Conservation (phyloP, 2,113 vertebrate genomes). For the Proteles cristata region DNA sequence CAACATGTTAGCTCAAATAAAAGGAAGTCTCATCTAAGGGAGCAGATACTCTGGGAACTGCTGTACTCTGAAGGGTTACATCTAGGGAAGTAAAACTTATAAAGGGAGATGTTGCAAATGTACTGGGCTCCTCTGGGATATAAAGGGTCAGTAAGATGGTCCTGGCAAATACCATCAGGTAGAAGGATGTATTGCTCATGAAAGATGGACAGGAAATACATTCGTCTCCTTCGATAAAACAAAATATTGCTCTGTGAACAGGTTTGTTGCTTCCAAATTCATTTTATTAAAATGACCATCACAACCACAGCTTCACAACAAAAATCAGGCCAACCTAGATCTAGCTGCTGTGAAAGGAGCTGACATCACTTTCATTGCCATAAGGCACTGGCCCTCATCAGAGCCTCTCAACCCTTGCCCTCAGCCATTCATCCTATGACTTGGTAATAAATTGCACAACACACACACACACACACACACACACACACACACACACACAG, state of each 20-base stretch:
- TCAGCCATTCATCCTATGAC: not conserved
- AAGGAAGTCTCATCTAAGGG: not conserved
- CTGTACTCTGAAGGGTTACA: not conserved
- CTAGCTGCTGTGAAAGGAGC: not conserved
- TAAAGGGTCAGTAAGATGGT: not conserved
- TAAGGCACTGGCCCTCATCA: too few species aligned
- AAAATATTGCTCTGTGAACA: not conserved
- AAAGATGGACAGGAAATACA: not conserved
- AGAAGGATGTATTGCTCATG: not conserved
- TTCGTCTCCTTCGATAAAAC: not conserved
- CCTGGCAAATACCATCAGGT: not conserved
- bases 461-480: not conserved
- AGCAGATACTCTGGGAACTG: not conserved
- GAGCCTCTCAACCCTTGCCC: not conserved
- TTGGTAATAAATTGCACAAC: conserved; percentile 51
- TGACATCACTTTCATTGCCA: not conserved
- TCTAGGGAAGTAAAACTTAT: not conserved
- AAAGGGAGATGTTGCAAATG: not conserved
- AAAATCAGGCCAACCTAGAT: not conserved
- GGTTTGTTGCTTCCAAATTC: not conserved
- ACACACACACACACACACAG: too few species aligned
- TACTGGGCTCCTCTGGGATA: not conserved
- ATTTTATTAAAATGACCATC: not conserved
- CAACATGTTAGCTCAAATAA: not conserved
- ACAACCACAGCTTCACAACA: not conserved